Evolutionary conservation across 2,888 invertebrate species (phyloP), one percentile per base, ranked within the genome.

Genomic region (Rhagonycha fulva): DNA sequence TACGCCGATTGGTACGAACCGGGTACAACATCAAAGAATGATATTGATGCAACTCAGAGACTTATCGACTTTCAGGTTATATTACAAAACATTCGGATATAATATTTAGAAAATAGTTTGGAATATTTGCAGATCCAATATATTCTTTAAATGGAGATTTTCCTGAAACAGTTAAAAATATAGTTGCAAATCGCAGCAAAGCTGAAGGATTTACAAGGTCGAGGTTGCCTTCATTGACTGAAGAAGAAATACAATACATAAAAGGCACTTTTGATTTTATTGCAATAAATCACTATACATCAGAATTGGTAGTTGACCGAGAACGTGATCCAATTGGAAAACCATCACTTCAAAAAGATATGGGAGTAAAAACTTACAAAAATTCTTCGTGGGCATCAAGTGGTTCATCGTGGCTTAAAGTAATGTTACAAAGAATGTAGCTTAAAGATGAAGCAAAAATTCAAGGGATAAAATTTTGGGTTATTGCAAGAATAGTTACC

Each of bases 1-100:
- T 92, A 92, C 82, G 89, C 90, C 0, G 90, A 90, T 63, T 92
- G 91, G 90, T 91, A 90, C 19, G 90, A 92, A 84, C 91, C 93
- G 0, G 89, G 89, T 71, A 88, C 89, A 0, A 82, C 85, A 0
- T 88, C 88, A 70, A 92, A 93, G 83, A 88, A 88, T 66, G 89
- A 93, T 83, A 88, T 88, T 62, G 89, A 90, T 81, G 93, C 93
- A 9, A 91, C 91, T 0, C 91, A 93, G 79, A 85, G 88, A 81
- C 89, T 89, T 81, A 84, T 89, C 62, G 89, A 90, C 81, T 90
- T 91, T 87, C 87, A 88, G 82, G 91, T 91, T 80, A 84, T 88
- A 87, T 14, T 26, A 26, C 1, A 70, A 9, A 19, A n/a, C 4
- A n/a, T 5, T 14, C 9, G n/a, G 71, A 63, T 32, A 24, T 63